Percentiles rank a stretch among this genome's conserved stretches.
These are phyloP conservation scores for Dryomyza anilis DNA, from an alignment of 2,888 invertebrate species.

Conservation along the genomic window DNA sequence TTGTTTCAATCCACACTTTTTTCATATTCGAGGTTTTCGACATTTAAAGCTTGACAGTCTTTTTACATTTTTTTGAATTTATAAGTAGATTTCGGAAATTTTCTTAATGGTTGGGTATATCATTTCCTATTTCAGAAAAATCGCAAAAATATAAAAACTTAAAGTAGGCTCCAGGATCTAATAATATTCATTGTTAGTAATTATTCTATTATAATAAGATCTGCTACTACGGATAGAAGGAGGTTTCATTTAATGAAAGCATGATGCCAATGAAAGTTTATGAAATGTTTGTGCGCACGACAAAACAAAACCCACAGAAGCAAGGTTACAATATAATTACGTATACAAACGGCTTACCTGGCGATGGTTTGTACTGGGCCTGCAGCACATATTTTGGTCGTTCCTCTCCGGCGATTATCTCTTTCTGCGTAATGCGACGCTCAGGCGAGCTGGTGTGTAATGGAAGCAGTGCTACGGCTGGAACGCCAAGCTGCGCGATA, in stretches of 20 bases:
- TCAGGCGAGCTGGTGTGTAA: slow-evolving; percentile 61
- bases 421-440: slow-evolving; percentile 64
- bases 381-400: slow-evolving; percentile 64
- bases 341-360: slow-evolving; percentile 41
- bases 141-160: too few relatives aligned
- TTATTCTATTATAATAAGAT: too few relatives aligned
- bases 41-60: too few relatives aligned
- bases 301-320: slow-evolving; percentile 7
- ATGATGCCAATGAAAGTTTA: not conserved
- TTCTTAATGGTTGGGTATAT: too few relatives aligned
- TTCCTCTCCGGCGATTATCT: slow-evolving; percentile 70
- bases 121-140: too few relatives aligned
- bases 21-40: too few relatives aligned
- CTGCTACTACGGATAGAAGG: too few relatives aligned
- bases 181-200: too few relatives aligned
- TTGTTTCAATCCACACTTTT: too few relatives aligned
- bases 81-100: too few relatives aligned
- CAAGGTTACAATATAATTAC: slow-evolving; percentile 5
- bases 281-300: not conserved
- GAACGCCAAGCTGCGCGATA: slow-evolving; percentile 52
- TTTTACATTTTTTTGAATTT: too few relatives aligned
- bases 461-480: slow-evolving; percentile 60
- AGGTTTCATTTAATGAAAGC: not conserved
- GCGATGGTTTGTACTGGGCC: slow-evolving; percentile 54
- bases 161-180: too few relatives aligned